Conservation (phyloP, 2,113 vertebrate species). For the Neomonachus schauinslandi region DNA sequence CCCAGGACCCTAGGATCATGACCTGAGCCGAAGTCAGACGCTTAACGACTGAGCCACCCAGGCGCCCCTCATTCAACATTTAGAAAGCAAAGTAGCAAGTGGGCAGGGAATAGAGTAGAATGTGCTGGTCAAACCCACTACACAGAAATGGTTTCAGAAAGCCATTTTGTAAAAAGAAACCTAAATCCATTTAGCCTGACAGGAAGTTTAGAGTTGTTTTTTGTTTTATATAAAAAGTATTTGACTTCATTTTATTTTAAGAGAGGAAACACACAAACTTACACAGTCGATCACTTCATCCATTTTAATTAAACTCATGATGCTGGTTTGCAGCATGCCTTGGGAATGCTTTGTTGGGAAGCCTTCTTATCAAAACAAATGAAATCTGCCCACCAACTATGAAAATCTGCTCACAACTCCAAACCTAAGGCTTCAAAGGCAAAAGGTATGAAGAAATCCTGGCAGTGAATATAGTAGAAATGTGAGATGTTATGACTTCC, state of each 20-base stretch:
- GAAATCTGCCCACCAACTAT: slow-evolving; percentile 50
- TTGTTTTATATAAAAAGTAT: slow-evolving; percentile 43
- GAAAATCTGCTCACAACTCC: slow-evolving; percentile 49
- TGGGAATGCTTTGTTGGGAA: slow-evolving; percentile 49
- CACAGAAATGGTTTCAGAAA: slow-evolving; percentile 57
- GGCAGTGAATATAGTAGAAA: background rate
- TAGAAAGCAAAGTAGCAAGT: slow-evolving; percentile 51
- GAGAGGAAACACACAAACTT: slow-evolving; percentile 5
- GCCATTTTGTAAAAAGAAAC: slow-evolving; percentile 38
- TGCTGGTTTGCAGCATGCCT: background rate
- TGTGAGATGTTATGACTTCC: slow-evolving; percentile 25
- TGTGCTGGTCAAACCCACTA: slow-evolving; percentile 6
- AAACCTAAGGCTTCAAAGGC: slow-evolving; percentile 35
- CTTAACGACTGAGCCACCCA: no score
- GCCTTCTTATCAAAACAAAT: slow-evolving; percentile 57
- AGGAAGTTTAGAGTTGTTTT: slow-evolving; percentile 36
- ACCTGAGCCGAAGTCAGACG: no score
- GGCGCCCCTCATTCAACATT: slow-evolving; percentile 18
- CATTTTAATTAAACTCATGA: slow-evolving; percentile 53
- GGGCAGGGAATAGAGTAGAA: background rate
- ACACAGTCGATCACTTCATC: background rate
- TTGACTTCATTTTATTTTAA: slow-evolving; percentile 35
- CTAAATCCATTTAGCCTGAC: slow-evolving; percentile 4
- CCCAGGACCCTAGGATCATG: no score
- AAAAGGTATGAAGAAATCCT: slow-evolving; percentile 44